Base-by-base conservation (phyloP, 2,113 vertebrate genomes). In the Sakesphorus luctuosus region DNA sequence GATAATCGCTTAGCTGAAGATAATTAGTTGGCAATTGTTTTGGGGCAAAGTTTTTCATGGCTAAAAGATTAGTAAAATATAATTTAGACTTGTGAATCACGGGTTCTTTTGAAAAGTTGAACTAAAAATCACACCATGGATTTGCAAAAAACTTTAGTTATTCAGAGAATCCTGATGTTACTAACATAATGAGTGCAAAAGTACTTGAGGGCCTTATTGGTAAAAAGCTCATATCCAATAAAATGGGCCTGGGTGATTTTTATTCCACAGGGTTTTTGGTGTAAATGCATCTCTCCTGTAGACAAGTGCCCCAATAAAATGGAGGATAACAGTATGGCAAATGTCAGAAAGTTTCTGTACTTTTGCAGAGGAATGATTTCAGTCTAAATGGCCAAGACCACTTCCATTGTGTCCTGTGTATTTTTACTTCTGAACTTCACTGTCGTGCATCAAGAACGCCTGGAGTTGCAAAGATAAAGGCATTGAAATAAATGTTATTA, bases 391-490 rank as follows among this genome's bases (percentile, higher is more conserved):
- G 25, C 28, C 65, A 78, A 18, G 38, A 72, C 5, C 2, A 36
- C 95, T 97, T 79, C 52, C 14, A 14, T 28, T 71, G 62, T 73
- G 36, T 76, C 84, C 52, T 50, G 38, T 87, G 38, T 66, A 38
- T 88, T 93, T 84, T 89, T 89, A 53, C 67, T 76, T 58, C 79
- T 72, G 49, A 59, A 71, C 93, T 75, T 94, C 65, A 35, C 93
- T 96, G 89, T 93, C 36, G 38, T 84, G 20, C 72, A 43, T 87
- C n/a, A 38, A 49, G 79, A 94, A 92, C 53, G 62, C 66, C 94
- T 96, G 93, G 93, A 96, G 81, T 55, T 77, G 75, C 43, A 75
- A 83, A 97, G 93, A 96, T 96, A 97, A 95, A 97, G 66, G 61
- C 82, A 81, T 66, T 62, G 82, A 96, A 97, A 93, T 89, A 95